Percentiles rank a stretch among this genome's conserved stretches.
phyloP scores from a whole-genome alignment of 2,888 invertebrate genomes.

The Clunio marinus region DNA sequence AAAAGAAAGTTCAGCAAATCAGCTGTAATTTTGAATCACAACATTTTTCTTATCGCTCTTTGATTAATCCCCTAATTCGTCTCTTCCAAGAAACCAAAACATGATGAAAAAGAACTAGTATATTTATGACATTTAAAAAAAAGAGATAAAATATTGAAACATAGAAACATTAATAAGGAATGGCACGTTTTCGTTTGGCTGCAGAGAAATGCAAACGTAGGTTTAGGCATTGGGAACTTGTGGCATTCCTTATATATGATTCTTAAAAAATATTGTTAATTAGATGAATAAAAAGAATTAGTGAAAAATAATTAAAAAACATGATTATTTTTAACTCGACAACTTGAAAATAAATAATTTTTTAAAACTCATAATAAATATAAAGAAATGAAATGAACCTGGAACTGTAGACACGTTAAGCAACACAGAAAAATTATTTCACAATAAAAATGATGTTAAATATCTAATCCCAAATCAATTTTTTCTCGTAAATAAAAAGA shows the following conservation, averaged over 20 bases:
- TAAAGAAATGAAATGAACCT: neutral
- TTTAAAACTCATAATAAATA: neutral
- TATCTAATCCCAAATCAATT: too few species aligned
- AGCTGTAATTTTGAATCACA: too few species aligned
- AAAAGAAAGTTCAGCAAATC: too few species aligned
- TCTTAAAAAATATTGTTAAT: conserved; percentile 36
- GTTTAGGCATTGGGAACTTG: neutral
- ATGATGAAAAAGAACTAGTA: neutral
- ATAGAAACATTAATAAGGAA: neutral
- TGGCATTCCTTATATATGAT: conserved; percentile 16
- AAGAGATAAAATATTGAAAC: neutral
- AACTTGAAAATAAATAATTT: neutral
- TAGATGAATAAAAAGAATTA: conserved; percentile 38
- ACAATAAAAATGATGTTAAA: too few species aligned
- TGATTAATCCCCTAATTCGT: neutral
- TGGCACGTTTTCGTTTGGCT: too few species aligned
- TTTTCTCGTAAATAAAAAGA: neutral
- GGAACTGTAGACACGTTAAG: neutral
- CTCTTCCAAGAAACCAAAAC: neutral
- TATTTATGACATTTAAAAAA: neutral
- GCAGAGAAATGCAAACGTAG: neutral
- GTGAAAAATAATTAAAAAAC: neutral
- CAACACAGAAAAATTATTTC: neutral
- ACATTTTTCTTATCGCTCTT: neutral
- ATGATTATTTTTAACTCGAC: conserved; percentile 6